phyloP scores from a whole-genome alignment of 2,888 invertebrate species.

The Agonum fuliginosum region DNA sequence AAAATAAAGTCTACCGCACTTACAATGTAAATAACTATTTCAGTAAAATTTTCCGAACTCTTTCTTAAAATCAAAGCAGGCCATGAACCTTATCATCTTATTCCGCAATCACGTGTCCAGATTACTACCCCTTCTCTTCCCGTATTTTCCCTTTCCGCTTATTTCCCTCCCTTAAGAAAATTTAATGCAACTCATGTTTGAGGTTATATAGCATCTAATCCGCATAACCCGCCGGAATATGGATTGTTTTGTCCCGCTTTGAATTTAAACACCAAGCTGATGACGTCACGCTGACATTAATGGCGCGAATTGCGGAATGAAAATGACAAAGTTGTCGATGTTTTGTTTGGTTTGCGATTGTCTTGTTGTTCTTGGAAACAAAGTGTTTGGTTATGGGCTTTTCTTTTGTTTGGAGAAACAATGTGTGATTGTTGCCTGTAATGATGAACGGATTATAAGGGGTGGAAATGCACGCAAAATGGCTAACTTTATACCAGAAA shows the following conservation, averaged over 20 bases:
- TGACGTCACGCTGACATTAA: background rate
- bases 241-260: slow-evolving; percentile 5
- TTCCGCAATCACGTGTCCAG: background rate
- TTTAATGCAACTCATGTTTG: background rate
- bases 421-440: background rate
- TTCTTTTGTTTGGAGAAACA: background rate
- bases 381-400: slow-evolving; percentile 6
- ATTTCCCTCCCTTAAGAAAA: too few relatives aligned
- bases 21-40: too few relatives aligned
- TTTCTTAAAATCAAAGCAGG: slow-evolving; percentile 7
- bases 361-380: background rate
- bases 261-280: slow-evolving; percentile 1
- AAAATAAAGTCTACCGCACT: too few relatives aligned
- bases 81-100: background rate
- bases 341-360: slow-evolving; percentile 1
- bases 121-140: too few relatives aligned
- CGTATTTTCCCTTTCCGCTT: too few relatives aligned
- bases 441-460: background rate
- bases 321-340: background rate
- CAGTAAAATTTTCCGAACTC: too few relatives aligned
- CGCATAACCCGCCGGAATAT: background rate
- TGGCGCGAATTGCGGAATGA: background rate
- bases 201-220: slow-evolving; percentile 5
- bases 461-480: background rate
- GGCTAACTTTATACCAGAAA: too few relatives aligned